A percentile compares a stretch with the other conserved stretches of the same genome.
Conservation (phyloP, 2,797 vertebrate genomes). For the Staurois parvus region DNA sequence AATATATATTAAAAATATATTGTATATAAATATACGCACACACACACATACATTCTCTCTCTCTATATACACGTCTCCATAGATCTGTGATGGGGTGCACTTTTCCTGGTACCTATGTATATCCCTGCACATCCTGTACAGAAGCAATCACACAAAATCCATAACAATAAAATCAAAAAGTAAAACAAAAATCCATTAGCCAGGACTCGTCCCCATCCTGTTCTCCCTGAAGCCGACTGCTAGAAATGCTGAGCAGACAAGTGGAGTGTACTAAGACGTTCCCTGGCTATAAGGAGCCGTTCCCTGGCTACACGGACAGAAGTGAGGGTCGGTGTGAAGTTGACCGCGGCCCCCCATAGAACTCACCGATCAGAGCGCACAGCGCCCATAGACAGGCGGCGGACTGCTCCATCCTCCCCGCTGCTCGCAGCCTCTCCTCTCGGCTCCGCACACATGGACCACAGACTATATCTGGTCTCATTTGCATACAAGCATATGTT, state of each 20-base stretch:
- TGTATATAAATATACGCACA: background rate
- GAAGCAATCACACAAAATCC: background rate
- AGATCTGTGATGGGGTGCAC: background rate
- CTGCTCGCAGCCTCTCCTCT: no score
- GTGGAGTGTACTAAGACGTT: no score
- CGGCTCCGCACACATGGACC: background rate
- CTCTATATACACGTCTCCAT: no score
- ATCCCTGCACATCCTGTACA: background rate
- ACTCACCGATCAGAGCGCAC: conserved; percentile 20
- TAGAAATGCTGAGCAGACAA: no score
- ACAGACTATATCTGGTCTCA: conserved; percentile 14
- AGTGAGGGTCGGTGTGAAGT: background rate
- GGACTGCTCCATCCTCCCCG: background rate
- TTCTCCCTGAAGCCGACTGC: no score
- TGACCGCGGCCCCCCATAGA: background rate
- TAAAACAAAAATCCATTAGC: no score
- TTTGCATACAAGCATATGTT: conserved; percentile 39
- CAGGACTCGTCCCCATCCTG: no score
- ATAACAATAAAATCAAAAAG: background rate
- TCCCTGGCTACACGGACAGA: no score
- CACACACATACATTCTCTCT: background rate
- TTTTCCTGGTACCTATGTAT: background rate
- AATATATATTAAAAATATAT: no score
- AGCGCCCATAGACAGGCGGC: background rate
- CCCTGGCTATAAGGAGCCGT: no score